Conservation (phyloP, 2,113 vertebrate genomes). For the Catagonus wagneri region DNA sequence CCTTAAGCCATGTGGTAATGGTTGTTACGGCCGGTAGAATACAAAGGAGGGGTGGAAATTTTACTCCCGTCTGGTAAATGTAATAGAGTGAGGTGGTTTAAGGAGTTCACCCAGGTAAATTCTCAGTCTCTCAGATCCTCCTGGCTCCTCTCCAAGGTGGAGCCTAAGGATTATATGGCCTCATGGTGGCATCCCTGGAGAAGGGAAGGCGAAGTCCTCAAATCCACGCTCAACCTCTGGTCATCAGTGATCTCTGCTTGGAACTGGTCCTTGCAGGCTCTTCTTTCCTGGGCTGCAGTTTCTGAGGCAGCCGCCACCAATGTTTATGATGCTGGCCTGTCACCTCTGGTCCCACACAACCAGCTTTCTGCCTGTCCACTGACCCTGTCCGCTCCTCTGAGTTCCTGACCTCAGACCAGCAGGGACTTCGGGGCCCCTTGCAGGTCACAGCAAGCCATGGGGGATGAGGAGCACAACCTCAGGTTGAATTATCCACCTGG, state of each 20-base stretch:
- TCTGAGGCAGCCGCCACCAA: neutral
- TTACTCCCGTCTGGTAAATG: neutral
- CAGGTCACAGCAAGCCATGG: neutral
- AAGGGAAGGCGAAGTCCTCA: neutral
- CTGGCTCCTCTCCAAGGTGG: neutral
- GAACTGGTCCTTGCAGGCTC: neutral
- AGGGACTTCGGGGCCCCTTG: neutral
- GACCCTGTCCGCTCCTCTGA: neutral
- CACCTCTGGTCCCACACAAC: neutral
- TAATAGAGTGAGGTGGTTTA: neutral
- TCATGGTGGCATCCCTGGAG: neutral
- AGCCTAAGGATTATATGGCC: neutral
- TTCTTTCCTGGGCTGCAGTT: neutral
- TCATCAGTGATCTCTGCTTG: neutral
- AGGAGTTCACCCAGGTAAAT: neutral
- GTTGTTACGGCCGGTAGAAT: neutral
- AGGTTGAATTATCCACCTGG: neutral
- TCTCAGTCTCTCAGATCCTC: neutral
- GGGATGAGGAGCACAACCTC: neutral
- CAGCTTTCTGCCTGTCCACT: neutral
- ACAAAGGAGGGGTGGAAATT: neutral
- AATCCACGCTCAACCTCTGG: neutral
- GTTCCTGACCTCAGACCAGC: neutral
- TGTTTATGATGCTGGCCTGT: neutral
- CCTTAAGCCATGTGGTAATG: neutral